phyloP scores from a whole-genome alignment of 2,888 invertebrate species.

The Globia sparganii region DNA sequence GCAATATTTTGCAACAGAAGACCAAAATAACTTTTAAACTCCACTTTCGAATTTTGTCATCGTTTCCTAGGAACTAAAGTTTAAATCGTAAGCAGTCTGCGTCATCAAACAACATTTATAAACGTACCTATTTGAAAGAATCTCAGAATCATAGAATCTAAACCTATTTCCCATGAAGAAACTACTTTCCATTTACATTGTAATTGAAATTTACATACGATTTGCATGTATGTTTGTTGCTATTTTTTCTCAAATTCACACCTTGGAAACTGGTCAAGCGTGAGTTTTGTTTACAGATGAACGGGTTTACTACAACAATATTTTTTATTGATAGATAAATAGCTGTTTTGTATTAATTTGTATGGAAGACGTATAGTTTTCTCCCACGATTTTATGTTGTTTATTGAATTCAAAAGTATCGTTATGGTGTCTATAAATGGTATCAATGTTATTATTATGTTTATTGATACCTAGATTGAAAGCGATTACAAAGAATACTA shows the following conservation, averaged over 20 bases:
- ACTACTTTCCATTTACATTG: constrained; percentile 19
- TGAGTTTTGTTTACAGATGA: constrained; percentile 28
- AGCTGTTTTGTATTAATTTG: constrained; percentile 13
- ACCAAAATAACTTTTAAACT: neutral
- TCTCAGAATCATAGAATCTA: constrained; percentile 22
- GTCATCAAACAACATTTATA: constrained; percentile 19
- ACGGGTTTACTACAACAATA: neutral
- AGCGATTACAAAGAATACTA: no score
- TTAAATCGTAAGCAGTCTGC: neutral
- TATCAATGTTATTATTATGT: neutral
- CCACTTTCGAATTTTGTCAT: neutral
- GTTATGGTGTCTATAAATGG: constrained; percentile 11
- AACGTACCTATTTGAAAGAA: neutral
- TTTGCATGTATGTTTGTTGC: constrained; percentile 53
- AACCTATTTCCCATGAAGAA: constrained; percentile 52
- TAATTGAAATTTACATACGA: constrained; percentile 27
- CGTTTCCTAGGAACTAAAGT: neutral
- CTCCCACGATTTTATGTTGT: constrained; percentile 30
- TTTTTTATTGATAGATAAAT: constrained; percentile 17
- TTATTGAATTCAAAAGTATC: neutral
- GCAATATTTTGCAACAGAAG: neutral
- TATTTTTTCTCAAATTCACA: constrained; percentile 51
- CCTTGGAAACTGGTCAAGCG: constrained; percentile 44
- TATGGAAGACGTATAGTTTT: neutral
- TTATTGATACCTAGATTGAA: neutral